A percentile compares a stretch with the other conserved stretches of the same genome.
Conservation (phyloP, 2,113 vertebrate genomes). For the Ariopsis seemanni region DNA sequence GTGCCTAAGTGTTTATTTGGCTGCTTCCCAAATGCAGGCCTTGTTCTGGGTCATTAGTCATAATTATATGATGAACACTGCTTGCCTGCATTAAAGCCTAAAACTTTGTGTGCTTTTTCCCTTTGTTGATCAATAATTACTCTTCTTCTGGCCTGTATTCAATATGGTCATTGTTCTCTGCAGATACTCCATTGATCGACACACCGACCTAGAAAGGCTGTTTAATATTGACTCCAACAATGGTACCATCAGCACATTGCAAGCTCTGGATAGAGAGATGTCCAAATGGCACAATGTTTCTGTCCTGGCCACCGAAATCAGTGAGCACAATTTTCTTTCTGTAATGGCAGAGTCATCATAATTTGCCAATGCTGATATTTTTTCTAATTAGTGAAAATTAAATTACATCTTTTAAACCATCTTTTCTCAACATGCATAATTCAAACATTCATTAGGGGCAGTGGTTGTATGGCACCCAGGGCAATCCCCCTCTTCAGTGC, state of each 20-base stretch:
- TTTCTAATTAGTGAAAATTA: neutral
- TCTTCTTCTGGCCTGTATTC: conserved; percentile 39
- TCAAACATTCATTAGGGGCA: neutral
- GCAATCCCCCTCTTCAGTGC: too few relatives aligned
- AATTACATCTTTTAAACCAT: conserved; percentile 9
- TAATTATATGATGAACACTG: conserved; percentile 34
- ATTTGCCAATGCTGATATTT: neutral
- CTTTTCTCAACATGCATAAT: neutral
- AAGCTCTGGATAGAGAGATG: conserved; percentile 88
- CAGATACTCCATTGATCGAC: conserved; percentile 93
- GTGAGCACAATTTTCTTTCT: conserved; percentile 70
- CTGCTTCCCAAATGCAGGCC: conserved; percentile 17
- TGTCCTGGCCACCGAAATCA: conserved; percentile 89
- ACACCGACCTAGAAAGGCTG: conserved; percentile 88
- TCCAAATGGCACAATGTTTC: conserved; percentile 95
- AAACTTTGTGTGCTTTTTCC: conserved; percentile 15
- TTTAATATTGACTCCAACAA: conserved; percentile 91
- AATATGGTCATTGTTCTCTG: conserved; percentile 52
- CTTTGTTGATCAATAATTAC: conserved; percentile 22
- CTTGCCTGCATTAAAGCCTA: conserved; percentile 30
- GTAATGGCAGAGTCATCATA: neutral
- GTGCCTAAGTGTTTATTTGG: conserved; percentile 39
- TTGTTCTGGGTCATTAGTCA: conserved; percentile 39
- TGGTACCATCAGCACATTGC: conserved; percentile 89
- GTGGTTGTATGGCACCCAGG: too few relatives aligned